phyloP scores from a whole-genome alignment of 2,797 vertebrate genomes.

The Squalus acanthias region DNA sequence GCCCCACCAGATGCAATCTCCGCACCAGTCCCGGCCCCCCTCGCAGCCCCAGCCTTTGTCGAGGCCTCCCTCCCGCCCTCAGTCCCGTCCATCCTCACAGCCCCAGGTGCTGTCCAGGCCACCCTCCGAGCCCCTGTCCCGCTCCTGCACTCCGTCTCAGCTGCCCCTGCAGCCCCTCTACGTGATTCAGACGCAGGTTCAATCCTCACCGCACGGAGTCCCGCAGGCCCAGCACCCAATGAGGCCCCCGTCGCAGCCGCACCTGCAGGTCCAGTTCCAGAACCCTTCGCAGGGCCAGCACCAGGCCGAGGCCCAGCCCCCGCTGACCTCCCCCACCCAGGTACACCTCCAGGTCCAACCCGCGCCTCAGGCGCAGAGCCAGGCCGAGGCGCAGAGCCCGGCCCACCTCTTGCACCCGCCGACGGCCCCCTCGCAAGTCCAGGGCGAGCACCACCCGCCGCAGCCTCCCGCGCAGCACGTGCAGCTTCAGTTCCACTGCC shows the following conservation, averaged over 20 bases:
- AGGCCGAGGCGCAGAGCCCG: slow-evolving; percentile 49
- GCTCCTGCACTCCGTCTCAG: slow-evolving; percentile 70
- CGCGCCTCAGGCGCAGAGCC: slow-evolving; percentile 43
- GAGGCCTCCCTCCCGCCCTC: slow-evolving; percentile 62
- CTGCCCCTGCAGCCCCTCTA: slow-evolving; percentile 65
- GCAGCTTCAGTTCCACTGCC: slow-evolving; percentile 40
- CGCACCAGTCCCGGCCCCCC: slow-evolving; percentile 62
- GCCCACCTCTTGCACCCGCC: slow-evolving; percentile 47
- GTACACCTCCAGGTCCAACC: slow-evolving; percentile 46
- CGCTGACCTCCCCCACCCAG: slow-evolving; percentile 49
- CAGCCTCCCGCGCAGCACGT: neutral
- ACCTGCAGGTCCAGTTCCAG: slow-evolving; percentile 51
- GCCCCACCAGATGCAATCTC: slow-evolving; percentile 38
- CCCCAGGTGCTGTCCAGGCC: slow-evolving; percentile 54
- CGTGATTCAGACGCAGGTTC: slow-evolving; percentile 76
- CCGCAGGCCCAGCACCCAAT: slow-evolving; percentile 47
- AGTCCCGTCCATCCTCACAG: slow-evolving; percentile 54
- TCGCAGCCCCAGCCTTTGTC: slow-evolving; percentile 57
- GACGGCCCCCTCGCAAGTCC: slow-evolving; percentile 36
- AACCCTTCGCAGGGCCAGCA: slow-evolving; percentile 40
- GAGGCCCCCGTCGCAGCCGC: slow-evolving; percentile 52
- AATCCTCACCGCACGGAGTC: slow-evolving; percentile 61
- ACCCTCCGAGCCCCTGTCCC: slow-evolving; percentile 58
- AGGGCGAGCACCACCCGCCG: neutral
- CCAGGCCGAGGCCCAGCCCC: slow-evolving; percentile 57